Evolutionary conservation across 2,888 invertebrate species (phyloP).

Genomic region (Lepidochrysops patricia): DNA sequence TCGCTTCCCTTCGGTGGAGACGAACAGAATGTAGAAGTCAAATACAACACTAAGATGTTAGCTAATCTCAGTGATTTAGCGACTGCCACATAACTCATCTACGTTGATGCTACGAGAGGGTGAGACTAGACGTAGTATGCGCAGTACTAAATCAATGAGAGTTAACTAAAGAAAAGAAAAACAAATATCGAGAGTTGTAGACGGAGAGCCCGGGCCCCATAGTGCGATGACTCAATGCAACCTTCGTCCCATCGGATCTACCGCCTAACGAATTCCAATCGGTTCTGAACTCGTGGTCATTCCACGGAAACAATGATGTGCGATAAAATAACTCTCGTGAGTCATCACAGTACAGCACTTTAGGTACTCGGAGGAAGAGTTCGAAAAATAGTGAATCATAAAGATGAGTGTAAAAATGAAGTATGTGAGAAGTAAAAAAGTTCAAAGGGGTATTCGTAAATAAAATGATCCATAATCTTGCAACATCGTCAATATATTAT

Average conservation of each 20-base stretch:
- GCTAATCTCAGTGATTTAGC: conserved; percentile 14
- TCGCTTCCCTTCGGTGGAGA: conserved; percentile 17
- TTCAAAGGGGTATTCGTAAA: conserved; percentile 50
- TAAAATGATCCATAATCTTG: conserved; percentile 61
- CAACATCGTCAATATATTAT: conserved; percentile 71
- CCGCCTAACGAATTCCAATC: conserved; percentile 22
- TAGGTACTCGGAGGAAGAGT: conserved; percentile 35
- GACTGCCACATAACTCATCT: neutral
- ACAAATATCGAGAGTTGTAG: conserved; percentile 2
- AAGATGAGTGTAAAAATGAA: conserved; percentile 53
- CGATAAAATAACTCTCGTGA: conserved; percentile 51
- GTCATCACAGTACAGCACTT: conserved; percentile 68
- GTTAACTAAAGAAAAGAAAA: neutral
- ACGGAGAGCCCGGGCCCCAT: conserved; percentile 53
- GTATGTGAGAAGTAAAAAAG: conserved; percentile 37
- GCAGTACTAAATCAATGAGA: neutral
- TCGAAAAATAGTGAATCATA: conserved; percentile 39
- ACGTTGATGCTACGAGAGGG: neutral
- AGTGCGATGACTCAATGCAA: conserved; percentile 75
- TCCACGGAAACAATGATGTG: conserved; percentile 31
- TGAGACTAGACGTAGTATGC: neutral
- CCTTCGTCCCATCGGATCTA: conserved; percentile 63
- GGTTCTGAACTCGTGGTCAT: conserved; percentile 18
- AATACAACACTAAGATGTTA: conserved; percentile 14
- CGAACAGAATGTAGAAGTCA: conserved; percentile 18